These are phyloP conservation scores for Nephrocerus scutellatus DNA, from an alignment of 2,888 invertebrate genomes.

Conservation along the genomic window DNA sequence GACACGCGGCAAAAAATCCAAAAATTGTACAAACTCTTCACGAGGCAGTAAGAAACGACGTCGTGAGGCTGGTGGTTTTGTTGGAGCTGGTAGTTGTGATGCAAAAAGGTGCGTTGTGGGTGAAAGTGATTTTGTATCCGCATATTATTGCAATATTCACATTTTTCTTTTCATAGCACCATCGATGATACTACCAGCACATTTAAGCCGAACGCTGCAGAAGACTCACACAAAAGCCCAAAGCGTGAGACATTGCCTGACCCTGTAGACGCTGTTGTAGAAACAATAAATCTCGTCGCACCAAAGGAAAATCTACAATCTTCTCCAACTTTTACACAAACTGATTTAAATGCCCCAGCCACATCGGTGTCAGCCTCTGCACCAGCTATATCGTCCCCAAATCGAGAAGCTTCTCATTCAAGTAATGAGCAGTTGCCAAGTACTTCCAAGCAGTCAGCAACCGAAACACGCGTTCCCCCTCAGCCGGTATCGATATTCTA, in stretches of 20 bases:
- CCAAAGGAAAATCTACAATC: too few relatives aligned
- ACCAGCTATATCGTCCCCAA: slow-evolving; percentile 9
- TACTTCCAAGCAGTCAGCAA: slow-evolving; percentile 40
- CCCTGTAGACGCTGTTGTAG: too few relatives aligned
- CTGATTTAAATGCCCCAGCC: not conserved
- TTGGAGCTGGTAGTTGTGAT: slow-evolving; percentile 2
- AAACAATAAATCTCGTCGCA: too few relatives aligned
- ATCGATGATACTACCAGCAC: too few relatives aligned
- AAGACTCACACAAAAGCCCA: slow-evolving; percentile 33
- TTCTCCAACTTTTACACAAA: too few relatives aligned
- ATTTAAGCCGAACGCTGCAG: slow-evolving; percentile 21
- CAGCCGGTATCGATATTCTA: slow-evolving; percentile 40
- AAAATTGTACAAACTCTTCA: slow-evolving; percentile 15
- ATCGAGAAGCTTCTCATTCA: slow-evolving; percentile 31
- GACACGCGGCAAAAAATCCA: slow-evolving; percentile 27
- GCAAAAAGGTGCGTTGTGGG: slow-evolving; percentile 21
- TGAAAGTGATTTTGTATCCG: too few relatives aligned
- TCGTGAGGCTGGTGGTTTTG: slow-evolving; percentile 18
- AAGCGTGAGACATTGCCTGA: slow-evolving; percentile 26
- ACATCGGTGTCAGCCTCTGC: slow-evolving; percentile 1
- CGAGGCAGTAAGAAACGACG: slow-evolving; percentile 34
- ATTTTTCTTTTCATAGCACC: too few relatives aligned
- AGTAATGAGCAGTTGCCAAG: slow-evolving; percentile 39
- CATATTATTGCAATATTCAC: too few relatives aligned
- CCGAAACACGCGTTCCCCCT: too few relatives aligned